Base-by-base conservation (phyloP, 2,888 invertebrate species). In the Archips crataeganus region DNA sequence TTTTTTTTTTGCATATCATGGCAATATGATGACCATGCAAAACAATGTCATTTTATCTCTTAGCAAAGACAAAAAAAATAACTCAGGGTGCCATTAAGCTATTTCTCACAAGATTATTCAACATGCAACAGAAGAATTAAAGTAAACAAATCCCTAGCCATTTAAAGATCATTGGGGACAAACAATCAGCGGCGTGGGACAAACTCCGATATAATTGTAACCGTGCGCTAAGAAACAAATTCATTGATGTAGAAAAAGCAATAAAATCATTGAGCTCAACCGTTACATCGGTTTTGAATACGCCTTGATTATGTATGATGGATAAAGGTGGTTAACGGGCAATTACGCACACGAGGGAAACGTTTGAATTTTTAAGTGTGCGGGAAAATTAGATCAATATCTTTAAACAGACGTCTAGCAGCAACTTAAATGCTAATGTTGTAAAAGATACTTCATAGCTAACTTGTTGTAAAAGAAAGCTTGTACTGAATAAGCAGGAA, bases 151-250 rank as follows among this genome's bases (percentile, higher is more conserved):
- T 77, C 77, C 78, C 76, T 78, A 77, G 80, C 80, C 81, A 82
- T 86, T 87, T 83, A 84, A 83, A 82, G 78, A 81, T 85, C 87
- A 91, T 90, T 90, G 81, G 79, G 89, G 87, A 80, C 86, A 85
- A 57, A 75, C 80, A 77, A 82, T 82, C 75, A 75, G 75, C 82
- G 80, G 82, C 86, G 85, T 87, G 87, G 81, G 87, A 83, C 77
- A 79, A 70, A 77, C 77, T 75, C 71, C 78, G 77, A 78, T 67
- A 75, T 79, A 79, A 73, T 73, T 73, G 73, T 69, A 59, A 32
- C 36, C n/a, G 67, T 34, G 63, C 60, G 60, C 61, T 67, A 51
- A 15, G 63, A 70, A 74, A 70, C 70, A 74, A 60, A 65, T 70
- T 39, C 54, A 70, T 60, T 68, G 68, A 36, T 68, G 69, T 60